A percentile compares a stretch with the other conserved stretches of the same genome.
These are phyloP conservation scores for Drosophila oshimai DNA, from an alignment of 1,140 invertebrate species.

Conservation along the genomic window DNA sequence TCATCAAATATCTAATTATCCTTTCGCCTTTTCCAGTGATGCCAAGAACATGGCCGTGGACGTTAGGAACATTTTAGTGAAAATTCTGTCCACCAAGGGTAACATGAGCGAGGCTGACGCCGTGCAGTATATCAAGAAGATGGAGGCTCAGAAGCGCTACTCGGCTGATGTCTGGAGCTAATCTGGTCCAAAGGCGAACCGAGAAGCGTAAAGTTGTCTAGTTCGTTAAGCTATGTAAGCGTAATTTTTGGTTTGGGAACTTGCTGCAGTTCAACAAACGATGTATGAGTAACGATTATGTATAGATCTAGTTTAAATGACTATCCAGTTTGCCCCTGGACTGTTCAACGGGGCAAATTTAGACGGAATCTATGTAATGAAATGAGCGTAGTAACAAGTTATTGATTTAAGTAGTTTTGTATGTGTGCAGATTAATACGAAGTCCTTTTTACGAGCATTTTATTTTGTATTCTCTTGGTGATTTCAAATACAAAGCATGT, in stretches of 20 bases:
- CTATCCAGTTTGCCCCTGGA: not conserved
- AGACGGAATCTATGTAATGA: slow-evolving; percentile 5
- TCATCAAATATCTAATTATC: not conserved
- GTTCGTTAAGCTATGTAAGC: slow-evolving; percentile 62
- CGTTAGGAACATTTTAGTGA: slow-evolving; percentile 95
- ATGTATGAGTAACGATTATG: slow-evolving; percentile 53
- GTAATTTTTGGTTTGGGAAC: slow-evolving; percentile 72
- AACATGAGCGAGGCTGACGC: slow-evolving; percentile 93
- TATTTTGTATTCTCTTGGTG: slow-evolving; percentile 55
- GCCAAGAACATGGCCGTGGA: slow-evolving; percentile 99
- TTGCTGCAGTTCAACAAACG: slow-evolving; percentile 70
- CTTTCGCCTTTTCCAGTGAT: slow-evolving; percentile 87
- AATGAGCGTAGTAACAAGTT: slow-evolving; percentile 44
- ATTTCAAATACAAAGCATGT: slow-evolving; percentile 61
- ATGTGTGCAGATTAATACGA: slow-evolving; percentile 48
- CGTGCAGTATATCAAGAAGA: slow-evolving; percentile 96
- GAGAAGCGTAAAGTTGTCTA: slow-evolving; percentile 67
- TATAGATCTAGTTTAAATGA: slow-evolving; percentile 58
- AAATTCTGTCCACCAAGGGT: slow-evolving; percentile 93
- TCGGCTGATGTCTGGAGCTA: slow-evolving; percentile 99
- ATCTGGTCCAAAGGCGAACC: slow-evolving; percentile 68
- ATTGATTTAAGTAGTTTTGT: slow-evolving; percentile 58
- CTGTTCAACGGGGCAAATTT: slow-evolving; percentile 7
- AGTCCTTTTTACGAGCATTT: slow-evolving; percentile 39
- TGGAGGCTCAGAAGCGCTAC: slow-evolving; percentile 98